Evolutionary conservation across 1,140 invertebrate species (phyloP).

Genomic region (Cherax quadricarinatus): DNA sequence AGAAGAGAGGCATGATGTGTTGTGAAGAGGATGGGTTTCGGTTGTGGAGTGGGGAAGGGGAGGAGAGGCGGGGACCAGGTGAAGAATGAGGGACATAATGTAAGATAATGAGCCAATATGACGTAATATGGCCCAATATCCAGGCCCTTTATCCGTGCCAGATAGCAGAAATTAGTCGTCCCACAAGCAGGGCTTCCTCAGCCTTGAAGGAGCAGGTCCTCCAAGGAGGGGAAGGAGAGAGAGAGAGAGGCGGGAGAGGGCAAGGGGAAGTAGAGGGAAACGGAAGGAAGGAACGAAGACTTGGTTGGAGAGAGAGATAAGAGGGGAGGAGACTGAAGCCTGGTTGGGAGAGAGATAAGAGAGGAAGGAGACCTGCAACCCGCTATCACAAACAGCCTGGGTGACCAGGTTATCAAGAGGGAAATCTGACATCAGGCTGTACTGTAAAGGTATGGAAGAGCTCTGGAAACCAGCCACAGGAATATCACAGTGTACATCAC

Average conservation of each 20-base stretch:
- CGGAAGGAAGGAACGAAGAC: not conserved
- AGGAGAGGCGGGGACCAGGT: not conserved
- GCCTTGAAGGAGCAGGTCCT: not conserved
- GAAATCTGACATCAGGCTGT: no score
- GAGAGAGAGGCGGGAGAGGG: not conserved
- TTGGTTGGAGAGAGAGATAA: not conserved
- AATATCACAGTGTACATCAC: no score
- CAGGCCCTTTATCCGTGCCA: not conserved
- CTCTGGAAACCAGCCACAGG: no score
- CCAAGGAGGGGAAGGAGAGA: not conserved
- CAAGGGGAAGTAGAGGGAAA: not conserved
- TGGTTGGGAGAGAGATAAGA: no score
- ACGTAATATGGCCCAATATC: slow-evolving; percentile 5
- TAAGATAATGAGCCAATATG: not conserved
- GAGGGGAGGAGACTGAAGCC: not conserved
- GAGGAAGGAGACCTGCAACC: no score
- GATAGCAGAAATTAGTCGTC: slow-evolving; percentile 2
- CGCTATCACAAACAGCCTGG: no score
- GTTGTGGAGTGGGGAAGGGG: not conserved
- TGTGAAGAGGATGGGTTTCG: no score
- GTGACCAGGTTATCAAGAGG: no score
- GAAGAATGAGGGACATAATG: not conserved
- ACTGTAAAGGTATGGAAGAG: no score
- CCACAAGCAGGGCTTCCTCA: not conserved
- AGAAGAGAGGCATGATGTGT: no score